Conservation (phyloP, 2,797 vertebrate genomes). For the Anas georgica region DNA sequence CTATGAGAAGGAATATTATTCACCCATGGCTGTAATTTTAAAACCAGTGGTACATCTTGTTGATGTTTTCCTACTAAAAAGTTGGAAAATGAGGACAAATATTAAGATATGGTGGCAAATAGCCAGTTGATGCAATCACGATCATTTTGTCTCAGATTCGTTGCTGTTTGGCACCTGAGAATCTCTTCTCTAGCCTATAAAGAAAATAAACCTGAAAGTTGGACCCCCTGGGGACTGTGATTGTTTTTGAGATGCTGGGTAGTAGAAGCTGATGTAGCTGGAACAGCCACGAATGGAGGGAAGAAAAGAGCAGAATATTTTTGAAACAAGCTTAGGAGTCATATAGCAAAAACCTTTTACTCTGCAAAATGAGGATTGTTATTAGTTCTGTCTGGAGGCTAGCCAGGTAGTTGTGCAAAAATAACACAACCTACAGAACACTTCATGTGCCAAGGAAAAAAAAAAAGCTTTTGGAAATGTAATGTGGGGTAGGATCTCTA, state of each 20-base stretch:
- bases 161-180: not conserved
- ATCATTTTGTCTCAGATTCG: not conserved
- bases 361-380: not conserved
- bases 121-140: not conserved
- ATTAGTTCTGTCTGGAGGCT: not conserved
- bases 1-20: slow-evolving; percentile 1
- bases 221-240: not conserved
- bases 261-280: not conserved
- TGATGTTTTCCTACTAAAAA: not conserved
- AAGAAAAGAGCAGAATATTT: not conserved
- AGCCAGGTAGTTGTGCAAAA: not conserved
- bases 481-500: not conserved
- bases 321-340: not conserved
- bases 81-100: not conserved
- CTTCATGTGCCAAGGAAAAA: not conserved
- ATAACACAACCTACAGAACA: not conserved
- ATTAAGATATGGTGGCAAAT: fast-evolving
- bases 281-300: not conserved
- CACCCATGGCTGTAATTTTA: not conserved
- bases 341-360: not conserved
- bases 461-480: not conserved
- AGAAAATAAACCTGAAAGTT: not conserved
- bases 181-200: not conserved
- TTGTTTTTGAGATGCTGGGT: not conserved
- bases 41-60: not conserved